Percentiles rank a stretch among this genome's conserved stretches.
Conservation (phyloP, 1,140 invertebrate species). For the Drosophila nannoptera region DNA sequence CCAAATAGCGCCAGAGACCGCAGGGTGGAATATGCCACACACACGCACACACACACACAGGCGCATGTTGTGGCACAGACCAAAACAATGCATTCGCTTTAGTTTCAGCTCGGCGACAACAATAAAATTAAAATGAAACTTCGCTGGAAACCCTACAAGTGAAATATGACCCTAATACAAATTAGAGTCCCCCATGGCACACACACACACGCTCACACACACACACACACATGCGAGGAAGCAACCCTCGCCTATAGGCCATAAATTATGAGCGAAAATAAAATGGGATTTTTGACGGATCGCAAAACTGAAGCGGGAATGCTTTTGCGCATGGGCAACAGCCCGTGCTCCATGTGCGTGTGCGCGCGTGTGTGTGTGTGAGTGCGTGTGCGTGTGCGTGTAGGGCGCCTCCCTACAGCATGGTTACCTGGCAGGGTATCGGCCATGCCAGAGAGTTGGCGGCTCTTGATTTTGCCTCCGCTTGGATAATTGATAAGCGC, state of each 20-base stretch:
- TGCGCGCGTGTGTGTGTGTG: too few relatives aligned
- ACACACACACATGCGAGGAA: constrained; percentile 20
- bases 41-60: not conserved
- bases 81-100: constrained; percentile 50
- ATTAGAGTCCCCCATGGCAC: constrained; percentile 45
- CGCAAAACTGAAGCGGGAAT: constrained; percentile 2
- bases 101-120: constrained; percentile 36
- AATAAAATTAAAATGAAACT: constrained; percentile 77
- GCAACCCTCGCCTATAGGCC: constrained; percentile 35
- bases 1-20: constrained; percentile 32
- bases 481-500: constrained; percentile 36
- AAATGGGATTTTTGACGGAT: constrained; percentile 22
- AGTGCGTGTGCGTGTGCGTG: too few relatives aligned
- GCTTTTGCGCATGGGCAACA: constrained; percentile 8
- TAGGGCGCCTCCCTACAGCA: too few relatives aligned
- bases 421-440: not conserved
- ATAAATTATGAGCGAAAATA: constrained; percentile 30
- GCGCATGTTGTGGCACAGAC: constrained; percentile 19
- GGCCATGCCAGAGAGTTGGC: not conserved
- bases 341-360: not conserved
- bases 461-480: constrained; percentile 2
- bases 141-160: constrained; percentile 78
- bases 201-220: constrained; percentile 20
- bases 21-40: constrained; percentile 44
- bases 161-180: constrained; percentile 79